Evolutionary conservation across 2,888 invertebrate species (phyloP), one percentile per base, ranked within the genome.

Genomic region (Brenthis daphne): DNA sequence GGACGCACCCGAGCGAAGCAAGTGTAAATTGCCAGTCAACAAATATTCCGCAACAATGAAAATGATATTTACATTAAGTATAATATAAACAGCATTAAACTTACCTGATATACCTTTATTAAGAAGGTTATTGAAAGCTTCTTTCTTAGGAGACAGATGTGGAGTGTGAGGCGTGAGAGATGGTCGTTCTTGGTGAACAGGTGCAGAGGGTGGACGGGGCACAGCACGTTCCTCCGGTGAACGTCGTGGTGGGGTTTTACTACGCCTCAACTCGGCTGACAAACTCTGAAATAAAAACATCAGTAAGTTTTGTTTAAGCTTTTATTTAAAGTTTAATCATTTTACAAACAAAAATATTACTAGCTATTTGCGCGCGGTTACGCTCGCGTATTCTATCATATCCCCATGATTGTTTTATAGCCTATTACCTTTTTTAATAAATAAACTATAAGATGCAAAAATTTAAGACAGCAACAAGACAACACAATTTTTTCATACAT

Each of bases 21-120:
- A 43, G 11, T 11, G 37, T 29, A 29, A 29, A 29, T 29, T 8
- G 51, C 29, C 29, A 29, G 29, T 29, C 4, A 51, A 1, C 13
- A 14, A 13, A 51, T n/a, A n/a, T 51, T 51, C n/a, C 6, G 8
- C 4, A 6, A 51, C 14, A 51, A 16, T 16, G 3, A 29, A 20
- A 29, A 29, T 51, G 2, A 51, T 51, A 51, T 51, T 16, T 29
- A 51, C 12, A 51, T n/a, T n/a, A 5, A 51, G 6, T 14, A 14
- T 11, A 51, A 51, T 6, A 51, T 14, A n/a, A n/a, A 14, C 12
- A 16, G 6, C 0, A 14, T 16, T 8, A 64, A 60, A 90, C 94
- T 93, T 80, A 95, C 95, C 95, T 79, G 94, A 87, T 73, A 94
- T 90, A 69, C 93, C 93, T 83, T 95, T 95, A 80, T 94, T 94